Evolutionary conservation across 1,140 invertebrate genomes (phyloP).

Genomic region (Drosophila lowei): DNA sequence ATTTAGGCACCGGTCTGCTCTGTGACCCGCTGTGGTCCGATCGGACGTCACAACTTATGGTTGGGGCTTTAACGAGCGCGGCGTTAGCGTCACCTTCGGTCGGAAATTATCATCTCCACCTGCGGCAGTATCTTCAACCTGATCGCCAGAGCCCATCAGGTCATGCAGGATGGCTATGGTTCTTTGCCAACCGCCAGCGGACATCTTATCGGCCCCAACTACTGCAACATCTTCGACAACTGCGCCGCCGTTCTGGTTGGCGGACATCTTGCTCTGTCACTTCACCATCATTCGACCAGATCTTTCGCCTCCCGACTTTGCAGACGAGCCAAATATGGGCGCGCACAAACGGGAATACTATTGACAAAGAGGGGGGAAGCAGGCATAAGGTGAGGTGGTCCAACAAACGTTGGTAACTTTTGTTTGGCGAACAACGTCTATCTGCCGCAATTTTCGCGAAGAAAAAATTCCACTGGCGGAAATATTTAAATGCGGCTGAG

Average conservation of each 20-base stretch:
- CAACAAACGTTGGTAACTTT: slow-evolving; percentile 21
- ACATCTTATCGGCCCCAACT: slow-evolving; percentile 89
- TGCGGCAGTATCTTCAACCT: slow-evolving; percentile 27
- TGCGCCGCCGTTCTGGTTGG: too few species aligned
- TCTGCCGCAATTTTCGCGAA: slow-evolving; percentile 39
- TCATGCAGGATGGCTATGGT: slow-evolving; percentile 98
- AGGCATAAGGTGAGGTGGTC: background rate
- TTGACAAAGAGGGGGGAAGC: slow-evolving; percentile 5
- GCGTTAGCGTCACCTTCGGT: slow-evolving; percentile 37
- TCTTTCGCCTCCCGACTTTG: too few species aligned
- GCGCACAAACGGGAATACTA: slow-evolving; percentile 37
- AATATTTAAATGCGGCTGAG: slow-evolving; percentile 71
- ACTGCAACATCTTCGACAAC: too few species aligned
- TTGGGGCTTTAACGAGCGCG: slow-evolving; percentile 38
- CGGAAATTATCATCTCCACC: too few species aligned
- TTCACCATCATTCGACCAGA: too few species aligned
- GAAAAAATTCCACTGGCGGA: slow-evolving; percentile 73
- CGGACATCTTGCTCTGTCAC: too few species aligned
- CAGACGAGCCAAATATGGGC: too few species aligned
- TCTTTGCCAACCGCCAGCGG: slow-evolving; percentile 97
- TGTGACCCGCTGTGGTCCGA: slow-evolving; percentile 99
- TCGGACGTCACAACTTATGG: slow-evolving; percentile 77
- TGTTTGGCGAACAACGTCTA: slow-evolving; percentile 52
- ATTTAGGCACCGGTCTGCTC: slow-evolving; percentile 99
- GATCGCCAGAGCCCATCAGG: slow-evolving; percentile 88